phyloP scores from a whole-genome alignment of 2,888 invertebrate species.

The Drosophila seclusa region DNA sequence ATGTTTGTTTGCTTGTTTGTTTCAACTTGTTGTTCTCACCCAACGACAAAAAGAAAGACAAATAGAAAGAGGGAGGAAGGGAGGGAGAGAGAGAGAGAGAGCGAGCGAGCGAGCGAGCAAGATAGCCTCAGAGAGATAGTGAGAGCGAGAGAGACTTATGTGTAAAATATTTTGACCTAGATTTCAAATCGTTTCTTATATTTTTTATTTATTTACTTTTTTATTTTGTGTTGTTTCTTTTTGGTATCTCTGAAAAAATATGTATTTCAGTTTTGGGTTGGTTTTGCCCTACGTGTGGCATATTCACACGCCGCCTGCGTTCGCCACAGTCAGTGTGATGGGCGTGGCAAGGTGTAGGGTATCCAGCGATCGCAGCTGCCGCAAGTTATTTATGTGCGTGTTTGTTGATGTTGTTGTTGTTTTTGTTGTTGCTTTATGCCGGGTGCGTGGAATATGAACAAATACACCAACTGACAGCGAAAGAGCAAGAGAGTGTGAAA shows the following conservation, averaged over 20 bases:
- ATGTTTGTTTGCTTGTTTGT: constrained; percentile 31
- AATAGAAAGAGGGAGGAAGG: constrained; percentile 1
- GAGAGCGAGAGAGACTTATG: constrained; percentile 23
- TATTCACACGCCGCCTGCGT: background rate
- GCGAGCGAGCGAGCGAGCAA: background rate
- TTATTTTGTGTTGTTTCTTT: constrained; percentile 29
- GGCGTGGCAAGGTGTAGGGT: constrained; percentile 41
- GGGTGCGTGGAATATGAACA: constrained; percentile 53
- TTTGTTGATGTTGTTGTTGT: constrained; percentile 11
- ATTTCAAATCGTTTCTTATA: constrained; percentile 61
- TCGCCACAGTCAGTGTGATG: background rate
- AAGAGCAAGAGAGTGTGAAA: background rate
- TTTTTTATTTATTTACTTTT: constrained; percentile 43
- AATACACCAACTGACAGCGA: constrained; percentile 24
- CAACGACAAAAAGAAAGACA: constrained; percentile 23
- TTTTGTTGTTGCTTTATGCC: constrained; percentile 31
- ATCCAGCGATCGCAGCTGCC: constrained; percentile 16
- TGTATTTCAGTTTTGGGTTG: constrained; percentile 28
- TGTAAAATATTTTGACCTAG: constrained; percentile 78
- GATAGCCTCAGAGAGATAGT: background rate
- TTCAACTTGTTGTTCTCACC: constrained; percentile 16
- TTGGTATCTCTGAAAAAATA: constrained; percentile 42
- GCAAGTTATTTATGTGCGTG: background rate
- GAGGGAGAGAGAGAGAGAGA: background rate
- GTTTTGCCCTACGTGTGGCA: constrained; percentile 34